Evolutionary conservation across 2,888 invertebrate genomes (phyloP), one percentile per base, ranked within the genome.

Genomic region (Glaucopsyche alexis): DNA sequence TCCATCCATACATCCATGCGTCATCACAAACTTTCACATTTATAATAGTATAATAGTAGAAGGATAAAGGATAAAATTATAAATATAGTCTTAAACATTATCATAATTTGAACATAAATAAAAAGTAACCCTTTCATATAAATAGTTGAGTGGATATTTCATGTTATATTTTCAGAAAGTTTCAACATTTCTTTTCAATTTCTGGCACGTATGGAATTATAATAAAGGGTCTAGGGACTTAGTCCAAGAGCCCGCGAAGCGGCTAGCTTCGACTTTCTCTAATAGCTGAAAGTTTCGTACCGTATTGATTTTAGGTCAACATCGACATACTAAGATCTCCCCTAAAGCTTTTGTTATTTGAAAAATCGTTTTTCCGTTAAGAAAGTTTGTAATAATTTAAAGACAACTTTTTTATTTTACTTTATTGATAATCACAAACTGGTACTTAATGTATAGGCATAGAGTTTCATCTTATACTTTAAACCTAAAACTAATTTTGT

Each of bases 161-260:
- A 60, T 60, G 60, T 38, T 38, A 60, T 60, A 60, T 60, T 60
- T 60, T 60, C 60, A 38, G 60, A 60, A 60, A 60, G 29, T 60
- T 60, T 60, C 13, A 29, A 60, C 60, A 60, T 60, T 60, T 38
- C 60, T 38, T 38, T 60, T 60, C 60, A 60, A 60, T 60, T 60
- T 29, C 29, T 55, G 55, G 60, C 60, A 14, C 60, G 29, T 38
- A 19, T 60, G 60, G 60, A 60, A 60, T 60, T 29, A 60, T 60
- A 60, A 38, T 55, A 55, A 55, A 55, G 19, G 55, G 16, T 19
- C 55, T 55, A 14, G 60, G 60, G 60, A 60, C 60, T 13, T 38
- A 60, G 60, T 38, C 29, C 11, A 38, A 13, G 19, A 60, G 29
- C 60, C 29, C 13, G 29, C 4, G 29, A 29, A 7, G 42, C 5